Evolutionary conservation across 1,140 invertebrate species (phyloP), one percentile per base, ranked within the genome.

Genomic region (Conus ventricosus): DNA sequence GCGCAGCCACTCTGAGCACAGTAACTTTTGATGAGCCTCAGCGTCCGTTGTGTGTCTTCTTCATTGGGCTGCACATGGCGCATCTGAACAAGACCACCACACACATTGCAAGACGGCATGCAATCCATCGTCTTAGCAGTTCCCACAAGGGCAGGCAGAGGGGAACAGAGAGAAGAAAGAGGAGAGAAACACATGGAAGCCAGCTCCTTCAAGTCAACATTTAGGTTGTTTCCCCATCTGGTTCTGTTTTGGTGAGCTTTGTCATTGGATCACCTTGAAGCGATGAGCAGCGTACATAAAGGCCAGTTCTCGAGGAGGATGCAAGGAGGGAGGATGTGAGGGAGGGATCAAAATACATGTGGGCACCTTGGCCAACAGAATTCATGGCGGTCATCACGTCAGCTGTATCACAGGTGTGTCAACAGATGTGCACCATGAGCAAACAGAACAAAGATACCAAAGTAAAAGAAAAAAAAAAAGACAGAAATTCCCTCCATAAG

Each of bases 331-430:
- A 20, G 7, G 17, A n/a, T n/a, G n/a, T n/a, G 20, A 75, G 67
- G n/a, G 67, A 25, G 7, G 67, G 17, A 75, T 7, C 67, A 75
- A 23, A 20, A 20, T 17, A 8, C 7, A 11, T 20, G 23, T n/a
- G 20, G 67, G 67, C 20, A 75, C 13, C 6, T 71, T 20, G 23
- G 67, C 67, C 67, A 71, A 71, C 67, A 63, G 60, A 63, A 17
- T 75, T 51, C 76, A 78, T 27, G 76, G 76, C 11, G 25, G 25
- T 78, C 76, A 78, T 23, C 76, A 78, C 25, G 76, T 39, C 25
- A 83, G 81, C 51, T 85, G 63, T 71, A 75, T 71, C 63, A 75
- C 84, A 75, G 67, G 76, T 54, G 27, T 83, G 55, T 83, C 25
- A 84, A 84, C 83, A 63, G n/a, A 55, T 25, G 83, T 84, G 15